These are phyloP conservation scores for Ormia ochracea DNA, from an alignment of 2,888 invertebrate genomes.

Conservation along the genomic window DNA sequence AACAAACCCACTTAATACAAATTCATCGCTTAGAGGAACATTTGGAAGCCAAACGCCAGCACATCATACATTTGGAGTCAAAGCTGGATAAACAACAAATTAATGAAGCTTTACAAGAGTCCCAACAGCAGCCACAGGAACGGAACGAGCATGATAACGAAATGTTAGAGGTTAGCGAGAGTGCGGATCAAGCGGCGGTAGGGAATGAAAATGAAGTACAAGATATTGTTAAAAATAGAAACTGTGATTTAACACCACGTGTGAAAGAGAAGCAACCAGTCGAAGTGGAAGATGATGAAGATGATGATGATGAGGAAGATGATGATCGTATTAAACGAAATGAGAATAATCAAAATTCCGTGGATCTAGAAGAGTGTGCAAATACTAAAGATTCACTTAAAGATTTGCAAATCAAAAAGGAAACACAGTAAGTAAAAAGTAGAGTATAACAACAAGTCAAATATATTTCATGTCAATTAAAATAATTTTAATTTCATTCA, in stretches of 20 bases:
- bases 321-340: constrained; percentile 35
- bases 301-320: constrained; percentile 12
- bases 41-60: constrained; percentile 90
- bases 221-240: constrained; percentile 51
- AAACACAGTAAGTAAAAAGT: constrained; percentile 75
- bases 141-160: constrained; percentile 48
- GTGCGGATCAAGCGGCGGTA: constrained; percentile 50
- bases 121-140: constrained; percentile 62
- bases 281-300: constrained; percentile 9
- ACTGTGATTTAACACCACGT: constrained; percentile 56
- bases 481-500: not conserved
- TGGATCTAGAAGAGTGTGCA: constrained; percentile 62
- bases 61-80: constrained; percentile 89
- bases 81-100: constrained; percentile 86
- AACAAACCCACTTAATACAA: constrained; percentile 92
- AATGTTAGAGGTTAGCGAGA: constrained; percentile 52
- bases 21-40: constrained; percentile 92
- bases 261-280: constrained; percentile 57
- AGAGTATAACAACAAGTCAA: constrained; percentile 55
- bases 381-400: constrained; percentile 33
- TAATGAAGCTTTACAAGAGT: constrained; percentile 67
- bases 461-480: not conserved
- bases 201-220: constrained; percentile 62
- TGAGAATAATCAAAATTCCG: constrained; percentile 59
- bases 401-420: constrained; percentile 74